Evolutionary conservation across 2,888 invertebrate genomes (phyloP).

Genomic region (Itoplectis maculator): DNA sequence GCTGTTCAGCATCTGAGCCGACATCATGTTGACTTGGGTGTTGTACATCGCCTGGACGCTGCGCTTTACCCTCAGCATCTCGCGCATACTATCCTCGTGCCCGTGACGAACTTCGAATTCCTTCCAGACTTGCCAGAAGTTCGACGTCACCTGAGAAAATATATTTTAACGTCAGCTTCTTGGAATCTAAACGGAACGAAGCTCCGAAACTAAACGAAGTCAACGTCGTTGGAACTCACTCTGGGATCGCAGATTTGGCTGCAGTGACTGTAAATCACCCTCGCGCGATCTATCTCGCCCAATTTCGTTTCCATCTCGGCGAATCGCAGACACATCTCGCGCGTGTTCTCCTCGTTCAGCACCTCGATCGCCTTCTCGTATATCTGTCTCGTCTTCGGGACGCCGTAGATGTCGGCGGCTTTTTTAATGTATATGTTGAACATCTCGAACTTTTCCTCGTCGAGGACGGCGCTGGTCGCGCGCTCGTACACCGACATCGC

Average conservation of each 20-base stretch:
- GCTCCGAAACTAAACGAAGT: too few relatives aligned
- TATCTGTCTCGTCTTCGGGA: conserved; percentile 98
- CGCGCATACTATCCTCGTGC: conserved; percentile 99
- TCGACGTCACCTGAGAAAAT: conserved; percentile 88
- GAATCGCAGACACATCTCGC: conserved; percentile 98
- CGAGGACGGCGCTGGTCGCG: conserved; percentile 95
- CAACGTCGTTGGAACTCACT: conserved; percentile 86
- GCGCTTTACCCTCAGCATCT: conserved; percentile 98
- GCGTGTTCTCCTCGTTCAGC: conserved; percentile 94
- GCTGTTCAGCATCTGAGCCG: conserved; percentile 97
- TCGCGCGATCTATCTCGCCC: conserved; percentile 98
- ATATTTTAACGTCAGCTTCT: too few relatives aligned
- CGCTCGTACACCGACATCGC: conserved; percentile 99
- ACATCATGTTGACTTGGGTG: conserved; percentile 99
- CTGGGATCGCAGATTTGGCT: conserved; percentile 99
- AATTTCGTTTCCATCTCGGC: conserved; percentile 99
- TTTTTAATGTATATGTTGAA: conserved; percentile 99
- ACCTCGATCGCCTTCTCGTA: conserved; percentile 99
- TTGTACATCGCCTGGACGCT: conserved; percentile 99
- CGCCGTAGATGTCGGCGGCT: conserved; percentile 98
- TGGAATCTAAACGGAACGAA: too few relatives aligned
- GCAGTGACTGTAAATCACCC: conserved; percentile 98
- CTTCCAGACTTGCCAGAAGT: conserved; percentile 99
- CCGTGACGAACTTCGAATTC: conserved; percentile 99
- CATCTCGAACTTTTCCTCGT: conserved; percentile 95